A percentile compares a stretch with the other conserved stretches of the same genome.
Conservation (phyloP, 1,140 invertebrate species). For the Pogonognathellus flavescens region DNA sequence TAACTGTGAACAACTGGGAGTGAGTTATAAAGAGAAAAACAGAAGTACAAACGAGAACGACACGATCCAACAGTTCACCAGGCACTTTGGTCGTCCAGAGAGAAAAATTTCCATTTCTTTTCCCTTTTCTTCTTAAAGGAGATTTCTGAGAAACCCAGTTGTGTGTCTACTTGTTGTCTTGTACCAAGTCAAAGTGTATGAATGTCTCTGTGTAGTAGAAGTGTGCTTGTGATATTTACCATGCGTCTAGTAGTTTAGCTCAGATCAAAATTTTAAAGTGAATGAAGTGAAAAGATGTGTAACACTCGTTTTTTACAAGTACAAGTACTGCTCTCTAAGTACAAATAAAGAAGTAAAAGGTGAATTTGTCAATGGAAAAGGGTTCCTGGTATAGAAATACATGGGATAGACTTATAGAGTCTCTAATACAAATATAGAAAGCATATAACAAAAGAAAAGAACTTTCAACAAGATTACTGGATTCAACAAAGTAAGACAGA, state of each 20-base stretch:
- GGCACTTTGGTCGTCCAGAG: slow-evolving; percentile 9
- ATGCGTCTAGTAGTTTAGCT: no score
- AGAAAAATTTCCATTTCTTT: slow-evolving; percentile 15
- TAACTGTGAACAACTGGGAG: not conserved
- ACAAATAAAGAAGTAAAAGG: not conserved
- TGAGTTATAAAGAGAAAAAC: not conserved
- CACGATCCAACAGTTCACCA: not conserved
- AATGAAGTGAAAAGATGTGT: no score
- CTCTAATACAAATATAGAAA: not conserved
- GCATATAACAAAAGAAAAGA: slow-evolving; percentile 40
- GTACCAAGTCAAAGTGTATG: no score
- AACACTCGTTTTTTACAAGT: no score
- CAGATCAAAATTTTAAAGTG: no score
- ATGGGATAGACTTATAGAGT: not conserved
- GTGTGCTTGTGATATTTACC: no score
- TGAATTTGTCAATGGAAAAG: not conserved
- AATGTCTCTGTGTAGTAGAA: no score
- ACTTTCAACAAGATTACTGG: slow-evolving; percentile 19
- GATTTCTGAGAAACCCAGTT: not conserved
- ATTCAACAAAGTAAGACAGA: slow-evolving; percentile 11
- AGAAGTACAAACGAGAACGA: slow-evolving; percentile 3
- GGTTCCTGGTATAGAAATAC: not conserved
- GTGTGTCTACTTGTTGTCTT: no score
- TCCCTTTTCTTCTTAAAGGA: not conserved
- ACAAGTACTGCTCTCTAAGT: no score